Percentiles rank a stretch among this genome's conserved stretches.
These are phyloP conservation scores for Heterodera filipjevi DNA, from an alignment of 2,888 invertebrate genomes.

Conservation along the genomic window DNA sequence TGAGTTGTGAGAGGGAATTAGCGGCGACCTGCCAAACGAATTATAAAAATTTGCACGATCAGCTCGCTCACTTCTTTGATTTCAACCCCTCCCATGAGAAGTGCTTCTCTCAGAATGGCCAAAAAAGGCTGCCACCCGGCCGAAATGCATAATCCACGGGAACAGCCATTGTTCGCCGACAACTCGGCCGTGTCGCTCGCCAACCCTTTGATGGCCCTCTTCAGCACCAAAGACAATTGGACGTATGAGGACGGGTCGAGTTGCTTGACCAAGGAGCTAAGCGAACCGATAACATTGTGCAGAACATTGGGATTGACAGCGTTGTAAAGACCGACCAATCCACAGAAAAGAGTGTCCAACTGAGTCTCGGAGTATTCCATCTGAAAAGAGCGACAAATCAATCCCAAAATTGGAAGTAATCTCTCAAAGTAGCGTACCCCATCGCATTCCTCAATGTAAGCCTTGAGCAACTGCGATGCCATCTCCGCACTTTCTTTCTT, in stretches of 20 bases:
- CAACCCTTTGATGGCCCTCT: constrained; percentile 35
- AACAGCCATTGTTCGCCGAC: constrained; percentile 22
- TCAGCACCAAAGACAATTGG: constrained; percentile 38
- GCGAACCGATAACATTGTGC: constrained; percentile 86
- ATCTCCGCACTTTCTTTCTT: constrained; percentile 66
- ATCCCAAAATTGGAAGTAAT: constrained; percentile 70
- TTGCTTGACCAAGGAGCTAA: constrained; percentile 81
- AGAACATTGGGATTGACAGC: constrained; percentile 81
- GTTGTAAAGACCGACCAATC: constrained; percentile 71
- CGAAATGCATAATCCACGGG: constrained; percentile 38
- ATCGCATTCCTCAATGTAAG: constrained; percentile 84
- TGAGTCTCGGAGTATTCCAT: constrained; percentile 13
- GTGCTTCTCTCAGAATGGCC: constrained; percentile 92
- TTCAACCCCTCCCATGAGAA: constrained; percentile 90
- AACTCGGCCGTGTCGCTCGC: constrained; percentile 16
- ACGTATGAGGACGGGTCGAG: constrained; percentile 33
- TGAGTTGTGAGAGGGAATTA: constrained; percentile 6
- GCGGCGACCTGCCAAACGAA: constrained; percentile 18
- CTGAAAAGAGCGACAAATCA: not conserved
- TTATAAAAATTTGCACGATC: not conserved
- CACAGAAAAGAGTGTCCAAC: constrained; percentile 49
- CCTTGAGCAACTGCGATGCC: constrained; percentile 74
- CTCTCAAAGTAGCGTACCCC: constrained; percentile 82
- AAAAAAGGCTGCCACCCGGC: constrained; percentile 86
- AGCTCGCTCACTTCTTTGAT: constrained; percentile 32